These are phyloP conservation scores for Chelon labrosus DNA, from an alignment of 2,797 vertebrate species.

Conservation along the genomic window DNA sequence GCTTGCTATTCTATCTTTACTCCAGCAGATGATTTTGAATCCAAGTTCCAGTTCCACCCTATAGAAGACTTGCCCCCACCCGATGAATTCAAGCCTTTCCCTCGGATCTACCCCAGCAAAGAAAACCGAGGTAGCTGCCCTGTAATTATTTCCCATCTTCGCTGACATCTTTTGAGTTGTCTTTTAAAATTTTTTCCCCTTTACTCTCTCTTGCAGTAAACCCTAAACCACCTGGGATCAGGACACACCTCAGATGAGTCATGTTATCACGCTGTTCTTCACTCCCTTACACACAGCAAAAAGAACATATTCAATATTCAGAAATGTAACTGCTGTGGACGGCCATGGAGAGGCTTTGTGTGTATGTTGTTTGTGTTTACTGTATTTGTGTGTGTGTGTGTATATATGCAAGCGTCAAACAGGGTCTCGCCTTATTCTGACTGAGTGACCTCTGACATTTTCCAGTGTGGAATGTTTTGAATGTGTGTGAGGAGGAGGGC, in stretches of 20 bases:
- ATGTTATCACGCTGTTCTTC: slow-evolving; percentile 18
- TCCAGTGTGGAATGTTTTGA: slow-evolving; percentile 80
- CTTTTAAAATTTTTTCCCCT: slow-evolving; percentile 1
- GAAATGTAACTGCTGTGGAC: slow-evolving; percentile 18
- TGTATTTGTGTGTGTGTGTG: slow-evolving; percentile 17
- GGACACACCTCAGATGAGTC: slow-evolving; percentile 87
- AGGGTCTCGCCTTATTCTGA: slow-evolving; percentile 56
- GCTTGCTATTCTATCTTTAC: neutral
- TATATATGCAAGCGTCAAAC: slow-evolving; percentile 42
- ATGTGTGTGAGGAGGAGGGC: slow-evolving; percentile 67
- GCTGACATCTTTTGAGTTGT: neutral
- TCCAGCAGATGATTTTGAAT: slow-evolving; percentile 94
- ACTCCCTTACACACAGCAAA: slow-evolving; percentile 8
- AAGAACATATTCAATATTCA: slow-evolving; percentile 13
- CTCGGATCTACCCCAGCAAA: slow-evolving; percentile 96
- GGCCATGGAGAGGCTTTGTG: slow-evolving; percentile 8
- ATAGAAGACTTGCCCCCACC: slow-evolving; percentile 96
- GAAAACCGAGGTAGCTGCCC: slow-evolving; percentile 87
- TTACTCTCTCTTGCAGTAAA: slow-evolving; percentile 76
- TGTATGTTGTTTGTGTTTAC: slow-evolving; percentile 24
- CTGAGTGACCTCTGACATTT: slow-evolving; percentile 73
- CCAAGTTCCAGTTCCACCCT: slow-evolving; percentile 98
- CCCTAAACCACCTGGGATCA: slow-evolving; percentile 85
- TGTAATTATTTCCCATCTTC: neutral
- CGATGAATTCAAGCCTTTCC: slow-evolving; percentile 92